Evolutionary conservation across 2,113 vertebrate genomes (phyloP).

Genomic region (Sakesphorus luctuosus): DNA sequence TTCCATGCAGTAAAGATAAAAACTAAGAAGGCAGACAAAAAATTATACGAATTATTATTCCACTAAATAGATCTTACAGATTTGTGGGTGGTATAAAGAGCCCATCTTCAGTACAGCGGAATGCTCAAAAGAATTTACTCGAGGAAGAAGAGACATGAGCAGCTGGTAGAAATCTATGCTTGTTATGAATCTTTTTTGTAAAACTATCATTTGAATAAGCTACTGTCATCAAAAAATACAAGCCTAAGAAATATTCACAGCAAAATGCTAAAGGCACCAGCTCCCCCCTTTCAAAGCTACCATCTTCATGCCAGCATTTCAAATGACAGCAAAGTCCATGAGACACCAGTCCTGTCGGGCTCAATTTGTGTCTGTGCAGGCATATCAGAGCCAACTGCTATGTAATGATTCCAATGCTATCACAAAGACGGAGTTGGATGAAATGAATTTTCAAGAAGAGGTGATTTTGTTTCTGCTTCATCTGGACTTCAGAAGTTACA

Average conservation of each 20-base stretch:
- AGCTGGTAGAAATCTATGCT: constrained; percentile 32
- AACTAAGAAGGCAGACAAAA: neutral
- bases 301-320: constrained; percentile 77
- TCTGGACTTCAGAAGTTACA: neutral
- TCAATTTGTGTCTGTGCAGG: constrained; percentile 81
- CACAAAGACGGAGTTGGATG: constrained; percentile 55
- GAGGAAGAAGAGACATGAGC: constrained; percentile 9
- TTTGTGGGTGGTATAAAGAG: constrained; percentile 16
- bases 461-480: constrained; percentile 4
- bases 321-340: constrained; percentile 81
- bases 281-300: constrained; percentile 28
- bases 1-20: constrained; percentile 32
- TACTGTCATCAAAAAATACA: constrained; percentile 35
- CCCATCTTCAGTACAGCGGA: neutral
- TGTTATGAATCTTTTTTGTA: constrained; percentile 17
- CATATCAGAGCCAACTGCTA: constrained; percentile 81
- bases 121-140: neutral
- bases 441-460: constrained; percentile 35
- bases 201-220: constrained; percentile 26
- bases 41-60: constrained; percentile 47
- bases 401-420: constrained; percentile 57
- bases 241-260: constrained; percentile 32
- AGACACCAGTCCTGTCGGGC: constrained; percentile 84
- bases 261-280: constrained; percentile 47
- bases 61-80: neutral